Evolutionary conservation across 2,797 vertebrate species (phyloP).

Genomic region (Triplophysa bombifrons): DNA sequence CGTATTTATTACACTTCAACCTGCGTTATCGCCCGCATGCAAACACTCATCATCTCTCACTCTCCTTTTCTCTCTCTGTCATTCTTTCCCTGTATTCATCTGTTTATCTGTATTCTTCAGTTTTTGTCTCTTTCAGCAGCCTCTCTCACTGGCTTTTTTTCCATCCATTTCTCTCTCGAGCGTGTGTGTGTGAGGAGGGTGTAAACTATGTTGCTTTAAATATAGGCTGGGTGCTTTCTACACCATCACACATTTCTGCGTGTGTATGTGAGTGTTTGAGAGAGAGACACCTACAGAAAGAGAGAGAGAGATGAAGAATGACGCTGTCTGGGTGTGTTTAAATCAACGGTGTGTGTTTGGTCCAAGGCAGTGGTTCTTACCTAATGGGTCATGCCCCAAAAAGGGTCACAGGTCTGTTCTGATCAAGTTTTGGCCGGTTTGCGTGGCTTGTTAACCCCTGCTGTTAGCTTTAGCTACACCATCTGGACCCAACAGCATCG

Average conservation of each 20-base stretch:
- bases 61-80: constrained; percentile 26
- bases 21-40: constrained; percentile 40
- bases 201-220: constrained; percentile 80
- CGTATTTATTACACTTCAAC: constrained; percentile 58
- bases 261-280: constrained; percentile 34
- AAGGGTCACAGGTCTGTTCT: constrained; percentile 1
- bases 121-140: constrained; percentile 51
- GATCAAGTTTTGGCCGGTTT: neutral
- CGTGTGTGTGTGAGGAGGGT: constrained; percentile 60
- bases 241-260: constrained; percentile 58
- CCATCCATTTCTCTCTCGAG: constrained; percentile 40
- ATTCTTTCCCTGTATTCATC: constrained; percentile 47
- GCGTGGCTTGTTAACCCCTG: constrained; percentile 5
- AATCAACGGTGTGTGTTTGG: constrained; percentile 10
- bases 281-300: neutral
- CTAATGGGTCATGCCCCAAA: constrained; percentile 19
- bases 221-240: constrained; percentile 67
- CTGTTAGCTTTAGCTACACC: neutral
- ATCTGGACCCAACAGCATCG: neutral
- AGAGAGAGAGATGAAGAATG: constrained; percentile 19
- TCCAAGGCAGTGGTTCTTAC: neutral
- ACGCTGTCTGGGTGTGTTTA: constrained; percentile 35
- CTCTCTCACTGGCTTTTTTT: constrained; percentile 19
- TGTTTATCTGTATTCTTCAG: constrained; percentile 36
- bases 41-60: constrained; percentile 42